A percentile compares a stretch with the other conserved stretches of the same genome.
These are phyloP conservation scores for Cyrtodaria siliqua DNA, from an alignment of 2,888 invertebrate species.

Conservation along the genomic window DNA sequence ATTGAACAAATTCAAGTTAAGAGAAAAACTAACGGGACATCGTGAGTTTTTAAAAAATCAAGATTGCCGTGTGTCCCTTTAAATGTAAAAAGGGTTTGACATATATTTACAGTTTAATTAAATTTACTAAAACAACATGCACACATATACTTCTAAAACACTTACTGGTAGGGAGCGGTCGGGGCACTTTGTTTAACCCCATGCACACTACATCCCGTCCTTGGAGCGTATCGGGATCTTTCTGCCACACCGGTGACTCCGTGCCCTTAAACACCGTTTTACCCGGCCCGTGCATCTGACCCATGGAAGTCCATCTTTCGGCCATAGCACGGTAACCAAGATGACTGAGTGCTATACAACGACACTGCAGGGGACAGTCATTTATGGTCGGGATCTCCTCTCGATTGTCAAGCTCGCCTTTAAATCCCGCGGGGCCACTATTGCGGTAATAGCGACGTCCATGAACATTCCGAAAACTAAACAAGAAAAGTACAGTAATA, in stretches of 20 bases:
- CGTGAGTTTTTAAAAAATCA: no score
- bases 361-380: constrained; percentile 60
- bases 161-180: constrained; percentile 50
- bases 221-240: constrained; percentile 37
- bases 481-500: background rate
- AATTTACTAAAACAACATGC: no score
- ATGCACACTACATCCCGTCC: constrained; percentile 63
- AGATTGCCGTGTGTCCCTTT: no score
- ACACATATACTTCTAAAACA: no score
- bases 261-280: constrained; percentile 49
- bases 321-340: constrained; percentile 61
- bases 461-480: background rate
- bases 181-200: constrained; percentile 57
- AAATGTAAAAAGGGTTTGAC: no score
- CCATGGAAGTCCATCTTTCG: constrained; percentile 52
- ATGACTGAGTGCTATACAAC: constrained; percentile 56
- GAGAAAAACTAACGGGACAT: no score
- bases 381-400: constrained; percentile 2
- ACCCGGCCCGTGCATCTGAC: constrained; percentile 32
- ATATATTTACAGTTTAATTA: no score
- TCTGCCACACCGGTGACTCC: constrained; percentile 46
- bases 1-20: no score
- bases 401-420: background rate
- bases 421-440: background rate
- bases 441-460: background rate